Base-by-base conservation (phyloP, 1,140 invertebrate species). In the Vanessa tameamea region DNA sequence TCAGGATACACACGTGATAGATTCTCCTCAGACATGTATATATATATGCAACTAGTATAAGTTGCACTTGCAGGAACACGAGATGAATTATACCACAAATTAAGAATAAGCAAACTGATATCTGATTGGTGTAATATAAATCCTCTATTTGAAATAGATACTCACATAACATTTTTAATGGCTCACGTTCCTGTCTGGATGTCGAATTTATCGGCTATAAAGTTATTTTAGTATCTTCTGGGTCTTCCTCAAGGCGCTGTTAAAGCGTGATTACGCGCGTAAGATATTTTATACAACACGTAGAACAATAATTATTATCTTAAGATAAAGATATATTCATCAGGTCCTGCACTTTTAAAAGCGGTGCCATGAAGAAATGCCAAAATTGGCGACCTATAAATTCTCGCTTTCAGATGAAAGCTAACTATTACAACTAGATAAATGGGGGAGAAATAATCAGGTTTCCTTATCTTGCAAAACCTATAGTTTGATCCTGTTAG, bases 201-300 rank as follows among this genome's bases (percentile, higher is more conserved):
- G 53, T 26, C 53, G 53, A 64, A 64, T 64, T 64, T 64, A 64
- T 64, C 63, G 63, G 8, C 63, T 14, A 64, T 64, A 47, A 64
- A 64, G 47, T 16, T 64, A 15, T 64, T 64, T 64, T 48, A 64
- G 16, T 47, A 43, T 64, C 5, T 20, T 20, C 20, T 64, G 16
- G 11, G 3, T 8, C 1, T 20, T 47, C 63, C 47, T 43, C 47
- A 48, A 8, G 20, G 20, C 20, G 20, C 20, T 64, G 48, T 48
- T 23, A 64, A 2, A 47, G 11, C 57, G 57, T 1, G 2, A 14
- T 61, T 31, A 61, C 26, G 57, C 16, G 15, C 5, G 16, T 14
- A 53, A 47, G 15, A 14, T 64, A 15, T 26, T 2, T 57, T n/a
- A 12, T 9, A 53, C n/a, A 16, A 53, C 13, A 50, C 48, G 14